Evolutionary conservation across 2,797 vertebrate species (phyloP), one percentile per base, ranked within the genome.

Genomic region (Acestrorhynchus altus): DNA sequence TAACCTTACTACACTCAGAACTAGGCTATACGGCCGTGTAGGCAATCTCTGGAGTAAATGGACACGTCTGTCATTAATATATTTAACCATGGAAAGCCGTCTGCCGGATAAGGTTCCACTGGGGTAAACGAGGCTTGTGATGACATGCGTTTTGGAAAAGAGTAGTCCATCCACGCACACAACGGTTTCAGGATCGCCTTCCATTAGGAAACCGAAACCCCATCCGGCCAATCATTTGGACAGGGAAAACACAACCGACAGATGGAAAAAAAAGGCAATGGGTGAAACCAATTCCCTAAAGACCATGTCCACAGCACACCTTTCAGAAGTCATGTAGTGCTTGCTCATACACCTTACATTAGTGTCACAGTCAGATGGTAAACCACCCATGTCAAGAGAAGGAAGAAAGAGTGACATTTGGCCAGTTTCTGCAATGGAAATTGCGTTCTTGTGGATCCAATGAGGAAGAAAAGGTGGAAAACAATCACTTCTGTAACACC

Each of bases 1-100:
- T 70, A 68, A 51, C 15, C 46, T 2, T 56, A 18, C 59, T 42
- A 47, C 57, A 42, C 8, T 20, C 22, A 63, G 69, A 28, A 66
- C 26, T 20, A 72, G 67, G 72, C 51, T 8, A 46, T 65, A 54
- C 6, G 13, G 22, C 59, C 60, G 39, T 22, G 20, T 74, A 69
- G 77, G 44, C 78, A 47, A 73, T 26, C 15, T 46, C 57, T 61
- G 75, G 67, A 72, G 74, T 77, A 84, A 83, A 84, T 65, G 20
- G 74, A 84, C 73, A 81, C 79, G 39, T 69, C 74, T 44, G 72
- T 85, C 83, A 86, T 87, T 84, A 77, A 88, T 86, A 81, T 84
- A 87, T 86, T 86, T 84, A 87, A 79, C 71, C 72, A 82, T 68
- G 83, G 82, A 81, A 83, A 85, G 79, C 74, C n/a, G 68, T 76